These are phyloP conservation scores for Psittacus erithacus DNA, from an alignment of 2,113 vertebrate genomes.

Conservation along the genomic window DNA sequence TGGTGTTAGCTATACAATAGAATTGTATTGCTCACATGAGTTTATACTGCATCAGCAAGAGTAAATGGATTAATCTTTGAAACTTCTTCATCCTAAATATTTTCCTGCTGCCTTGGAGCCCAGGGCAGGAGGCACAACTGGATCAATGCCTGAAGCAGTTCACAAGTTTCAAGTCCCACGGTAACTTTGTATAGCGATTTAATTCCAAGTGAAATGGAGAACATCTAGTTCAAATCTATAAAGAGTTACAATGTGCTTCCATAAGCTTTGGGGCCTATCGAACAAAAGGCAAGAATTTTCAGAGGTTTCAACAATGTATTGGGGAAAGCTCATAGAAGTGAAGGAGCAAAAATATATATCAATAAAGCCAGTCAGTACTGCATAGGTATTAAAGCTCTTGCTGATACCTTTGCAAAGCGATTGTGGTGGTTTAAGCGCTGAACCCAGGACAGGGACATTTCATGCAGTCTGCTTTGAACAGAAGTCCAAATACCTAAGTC, in stretches of 20 bases:
- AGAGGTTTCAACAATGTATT: neutral
- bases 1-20: neutral
- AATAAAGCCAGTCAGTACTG: neutral
- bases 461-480: neutral
- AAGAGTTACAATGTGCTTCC: neutral
- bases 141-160: neutral
- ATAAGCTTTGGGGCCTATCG: neutral
- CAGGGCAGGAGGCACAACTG: neutral
- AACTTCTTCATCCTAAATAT: neutral
- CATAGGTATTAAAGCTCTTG: neutral
- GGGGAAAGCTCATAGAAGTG: neutral
- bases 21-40: neutral
- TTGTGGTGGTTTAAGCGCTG: too few relatives aligned
- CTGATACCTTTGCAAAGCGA: neutral
- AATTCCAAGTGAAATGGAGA: neutral
- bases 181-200: neutral
- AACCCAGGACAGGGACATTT: neutral
- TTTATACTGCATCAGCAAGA: neutral
- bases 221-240: neutral
- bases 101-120: neutral
- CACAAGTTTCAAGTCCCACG: neutral
- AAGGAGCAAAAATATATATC: neutral
- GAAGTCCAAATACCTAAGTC: neutral
- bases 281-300: neutral
- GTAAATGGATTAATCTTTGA: neutral